These are phyloP conservation scores for Trichoplusia ni DNA, from an alignment of 1,140 invertebrate species.

Conservation along the genomic window DNA sequence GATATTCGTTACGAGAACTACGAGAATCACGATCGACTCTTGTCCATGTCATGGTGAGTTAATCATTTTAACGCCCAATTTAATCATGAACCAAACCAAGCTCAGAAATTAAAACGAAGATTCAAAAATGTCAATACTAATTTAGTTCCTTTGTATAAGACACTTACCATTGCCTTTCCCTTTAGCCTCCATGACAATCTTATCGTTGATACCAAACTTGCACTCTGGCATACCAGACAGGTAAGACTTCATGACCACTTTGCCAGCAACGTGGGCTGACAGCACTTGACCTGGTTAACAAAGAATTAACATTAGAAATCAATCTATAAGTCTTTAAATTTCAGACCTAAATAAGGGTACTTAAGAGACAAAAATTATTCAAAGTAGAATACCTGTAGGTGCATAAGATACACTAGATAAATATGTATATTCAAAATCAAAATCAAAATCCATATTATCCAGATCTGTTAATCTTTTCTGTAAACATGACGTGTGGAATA, in stretches of 20 bases:
- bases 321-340: slow-evolving; percentile 2
- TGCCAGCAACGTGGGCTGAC: slow-evolving; percentile 99
- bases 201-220: slow-evolving; percentile 99
- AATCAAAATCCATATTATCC: no score
- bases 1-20: no score
- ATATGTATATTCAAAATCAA: background rate
- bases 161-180: slow-evolving; percentile 85
- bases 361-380: no score
- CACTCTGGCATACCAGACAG: slow-evolving; percentile 99
- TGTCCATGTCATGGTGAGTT: no score
- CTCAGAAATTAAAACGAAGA: background rate
- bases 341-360: no score
- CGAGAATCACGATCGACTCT: no score
- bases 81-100: no score
- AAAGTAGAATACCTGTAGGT: no score
- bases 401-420: background rate
- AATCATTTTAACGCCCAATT: no score
- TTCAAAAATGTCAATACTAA: background rate
- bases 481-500: no score
- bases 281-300: slow-evolving; percentile 93
- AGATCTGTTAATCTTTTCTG: no score
- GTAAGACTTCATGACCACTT: slow-evolving; percentile 99
- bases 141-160: background rate
- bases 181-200: slow-evolving; percentile 99
- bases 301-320: slow-evolving; percentile 32